These are phyloP conservation scores for Ispidina picta DNA, from an alignment of 2,797 vertebrate species.

Conservation along the genomic window DNA sequence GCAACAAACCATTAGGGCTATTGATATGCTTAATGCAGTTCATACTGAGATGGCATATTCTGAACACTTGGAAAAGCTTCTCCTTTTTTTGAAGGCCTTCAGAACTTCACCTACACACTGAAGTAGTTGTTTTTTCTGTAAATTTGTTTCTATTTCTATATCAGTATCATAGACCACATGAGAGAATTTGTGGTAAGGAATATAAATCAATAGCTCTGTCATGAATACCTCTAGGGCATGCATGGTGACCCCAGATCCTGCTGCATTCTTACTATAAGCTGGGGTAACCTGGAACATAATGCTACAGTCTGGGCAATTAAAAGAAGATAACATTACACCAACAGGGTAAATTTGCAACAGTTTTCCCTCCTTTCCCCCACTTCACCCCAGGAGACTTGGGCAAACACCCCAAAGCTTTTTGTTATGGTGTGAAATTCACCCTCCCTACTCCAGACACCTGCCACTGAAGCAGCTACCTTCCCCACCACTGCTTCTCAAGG, in stretches of 20 bases:
- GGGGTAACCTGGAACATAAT: not conserved
- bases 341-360: not conserved
- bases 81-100: not conserved
- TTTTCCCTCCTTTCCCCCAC: not conserved
- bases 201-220: not conserved
- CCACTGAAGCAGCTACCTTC: not conserved
- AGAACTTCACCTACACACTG: not conserved
- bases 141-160: not conserved
- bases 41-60: not conserved
- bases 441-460: not conserved
- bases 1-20: not conserved
- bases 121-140: not conserved
- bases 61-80: not conserved
- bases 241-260: not conserved
- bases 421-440: not conserved
- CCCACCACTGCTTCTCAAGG: slow-evolving; percentile 23
- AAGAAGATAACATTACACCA: not conserved
- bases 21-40: not conserved
- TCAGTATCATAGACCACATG: not conserved
- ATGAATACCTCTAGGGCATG: not conserved
- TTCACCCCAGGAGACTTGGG: not conserved
- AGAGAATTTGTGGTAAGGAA: not conserved
- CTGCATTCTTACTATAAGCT: not conserved
- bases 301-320: not conserved
- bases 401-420: not conserved